Base-by-base conservation (phyloP, 2,888 invertebrate species). In the Mythimna ferrago region DNA sequence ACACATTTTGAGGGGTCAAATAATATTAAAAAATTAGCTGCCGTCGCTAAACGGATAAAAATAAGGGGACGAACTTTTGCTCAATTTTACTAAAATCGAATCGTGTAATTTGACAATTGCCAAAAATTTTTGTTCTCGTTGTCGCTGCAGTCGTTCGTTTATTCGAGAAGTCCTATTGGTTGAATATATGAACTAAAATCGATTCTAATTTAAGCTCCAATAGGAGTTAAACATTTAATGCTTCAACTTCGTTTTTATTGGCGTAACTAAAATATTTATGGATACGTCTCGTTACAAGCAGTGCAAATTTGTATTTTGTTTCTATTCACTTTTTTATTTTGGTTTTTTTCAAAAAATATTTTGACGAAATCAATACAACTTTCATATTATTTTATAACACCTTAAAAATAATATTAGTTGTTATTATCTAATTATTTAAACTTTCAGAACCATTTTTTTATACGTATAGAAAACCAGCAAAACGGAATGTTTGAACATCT, bases 151-250 rank as follows among this genome's bases (percentile, higher is more conserved):
- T 62, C 9, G 2, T n/a, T 26, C 10, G 9, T 19, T 6, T 2
- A 53, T 63, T 66, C 53, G 38, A 71, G 35, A 6, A 21, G 63
- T 80, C 38, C 80, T 79, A 93, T 94, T 94, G 94, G 94, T 68
- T 21, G 53, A 80, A 66, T 78, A 0, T 0, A 0, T 0, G n/a
- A 5, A 58, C 14, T 38, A 35, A 14, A 80, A 91, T 90, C 84
- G 89, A 90, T 87, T 83, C 67, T 62, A 26, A 2, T 1, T 1
- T 56, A 57, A 82, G 6, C 56, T 82, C 95, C 95, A 95, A 95
- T 94, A 60, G 78, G 26, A 86, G 74, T 81, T 69, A 84, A 89
- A 94, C 95, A 95, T 94, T 93, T 95, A 94, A 91, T 88, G 81
- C 86, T 66, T 81, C 80, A 78, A 69, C 82, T 80, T 69, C 19